These are phyloP conservation scores for Scatophagus argus DNA, from an alignment of 2,113 vertebrate species.

Conservation along the genomic window DNA sequence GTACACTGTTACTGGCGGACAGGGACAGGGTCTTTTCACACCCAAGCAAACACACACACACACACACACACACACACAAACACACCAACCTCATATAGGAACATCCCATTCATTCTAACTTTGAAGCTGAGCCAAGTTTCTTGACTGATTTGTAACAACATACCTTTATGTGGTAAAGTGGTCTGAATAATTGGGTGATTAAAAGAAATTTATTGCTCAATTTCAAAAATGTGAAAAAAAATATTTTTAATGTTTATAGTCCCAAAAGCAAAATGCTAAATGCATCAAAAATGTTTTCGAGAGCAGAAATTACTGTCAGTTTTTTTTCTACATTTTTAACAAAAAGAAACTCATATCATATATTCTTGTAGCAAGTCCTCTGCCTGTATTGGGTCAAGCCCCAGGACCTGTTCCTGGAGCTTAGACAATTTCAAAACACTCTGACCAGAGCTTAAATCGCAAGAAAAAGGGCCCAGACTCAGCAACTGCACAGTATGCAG, in stretches of 20 bases:
- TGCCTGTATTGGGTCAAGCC: background rate
- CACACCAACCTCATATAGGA: too few relatives aligned
- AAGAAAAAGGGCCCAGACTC: background rate
- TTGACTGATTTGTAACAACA: background rate
- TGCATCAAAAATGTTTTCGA: background rate
- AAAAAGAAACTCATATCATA: background rate
- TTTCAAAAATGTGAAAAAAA: too few relatives aligned
- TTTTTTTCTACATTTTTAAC: background rate
- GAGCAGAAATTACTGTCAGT: background rate
- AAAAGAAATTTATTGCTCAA: background rate
- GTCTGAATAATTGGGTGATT: background rate
- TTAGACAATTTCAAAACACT: background rate
- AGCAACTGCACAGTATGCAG: background rate
- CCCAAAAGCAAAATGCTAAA: background rate
- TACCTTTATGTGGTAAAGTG: too few relatives aligned
- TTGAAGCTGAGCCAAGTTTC: background rate
- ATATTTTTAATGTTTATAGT: too few relatives aligned
- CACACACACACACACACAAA: too few relatives aligned
- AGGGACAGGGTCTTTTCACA: too few relatives aligned
- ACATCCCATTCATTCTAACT: too few relatives aligned
- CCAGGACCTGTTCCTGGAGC: background rate
- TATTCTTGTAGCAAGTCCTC: background rate
- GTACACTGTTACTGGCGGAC: too few relatives aligned
- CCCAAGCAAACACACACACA: too few relatives aligned
- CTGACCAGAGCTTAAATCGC: background rate